Evolutionary conservation across 2,888 invertebrate genomes (phyloP).

Genomic region (Caenorhabditis zanzibari): DNA sequence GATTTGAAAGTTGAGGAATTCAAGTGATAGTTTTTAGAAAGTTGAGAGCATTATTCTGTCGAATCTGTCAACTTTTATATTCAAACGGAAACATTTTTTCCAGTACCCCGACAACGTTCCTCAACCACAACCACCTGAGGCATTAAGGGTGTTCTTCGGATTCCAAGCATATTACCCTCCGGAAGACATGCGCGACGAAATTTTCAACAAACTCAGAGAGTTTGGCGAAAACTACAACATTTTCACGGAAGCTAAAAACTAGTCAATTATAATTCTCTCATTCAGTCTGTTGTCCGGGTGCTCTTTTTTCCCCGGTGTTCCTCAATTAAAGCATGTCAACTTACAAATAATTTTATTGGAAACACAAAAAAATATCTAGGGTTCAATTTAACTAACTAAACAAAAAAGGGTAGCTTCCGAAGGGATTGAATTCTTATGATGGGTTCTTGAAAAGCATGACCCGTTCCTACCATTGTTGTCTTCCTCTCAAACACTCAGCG

Average conservation of each 20-base stretch:
- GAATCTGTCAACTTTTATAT: too few species aligned
- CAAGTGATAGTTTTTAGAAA: not conserved
- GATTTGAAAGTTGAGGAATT: too few species aligned
- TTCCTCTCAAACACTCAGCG: too few species aligned
- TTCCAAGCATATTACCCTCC: conserved; percentile 18
- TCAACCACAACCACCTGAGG: conserved; percentile 8
- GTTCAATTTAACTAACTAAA: too few species aligned
- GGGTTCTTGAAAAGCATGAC: too few species aligned
- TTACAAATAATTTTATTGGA: too few species aligned
- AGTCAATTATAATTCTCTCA: not conserved
- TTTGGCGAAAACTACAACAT: conserved; percentile 22
- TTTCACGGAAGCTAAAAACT: conserved; percentile 16
- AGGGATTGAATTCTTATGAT: too few species aligned
- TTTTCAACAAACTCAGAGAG: conserved; percentile 12
- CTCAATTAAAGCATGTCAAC: too few species aligned
- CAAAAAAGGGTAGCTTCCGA: too few species aligned
- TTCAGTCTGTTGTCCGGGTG: not conserved
- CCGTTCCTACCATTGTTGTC: too few species aligned
- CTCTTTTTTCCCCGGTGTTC: not conserved
- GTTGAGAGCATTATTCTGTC: too few species aligned
- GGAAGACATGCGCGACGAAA: conserved; percentile 26
- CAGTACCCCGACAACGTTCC: conserved; percentile 16
- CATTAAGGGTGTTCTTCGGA: conserved; percentile 10
- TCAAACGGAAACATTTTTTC: not conserved
- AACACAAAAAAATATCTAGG: too few species aligned